These are phyloP conservation scores for Cottus gobio DNA, from an alignment of 2,113 vertebrate genomes.

Conservation along the genomic window DNA sequence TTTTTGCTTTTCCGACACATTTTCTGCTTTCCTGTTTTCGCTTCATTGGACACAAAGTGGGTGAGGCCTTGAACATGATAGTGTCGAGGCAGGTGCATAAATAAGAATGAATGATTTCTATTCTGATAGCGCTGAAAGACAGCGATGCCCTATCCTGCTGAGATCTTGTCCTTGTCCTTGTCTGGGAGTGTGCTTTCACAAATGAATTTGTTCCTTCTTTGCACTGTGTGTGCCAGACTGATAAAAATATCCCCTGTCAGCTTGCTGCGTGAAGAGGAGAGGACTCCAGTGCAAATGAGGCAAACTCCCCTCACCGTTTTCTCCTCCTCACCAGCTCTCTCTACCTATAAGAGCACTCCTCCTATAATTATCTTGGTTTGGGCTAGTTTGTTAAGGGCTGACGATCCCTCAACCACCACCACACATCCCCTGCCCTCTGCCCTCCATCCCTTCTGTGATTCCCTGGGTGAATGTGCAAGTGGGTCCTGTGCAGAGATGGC, in stretches of 20 bases:
- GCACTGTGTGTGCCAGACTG: constrained; percentile 66
- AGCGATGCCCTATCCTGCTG: constrained; percentile 69
- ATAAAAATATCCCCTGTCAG: constrained; percentile 83
- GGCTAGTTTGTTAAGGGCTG: constrained; percentile 57
- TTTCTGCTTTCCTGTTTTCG: constrained; percentile 49
- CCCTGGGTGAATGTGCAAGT: constrained; percentile 26
- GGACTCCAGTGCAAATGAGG: constrained; percentile 74
- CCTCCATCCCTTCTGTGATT: constrained; percentile 42
- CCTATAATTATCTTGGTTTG: constrained; percentile 60
- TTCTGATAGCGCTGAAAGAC: constrained; percentile 65
- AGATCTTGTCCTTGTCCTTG: constrained; percentile 78
- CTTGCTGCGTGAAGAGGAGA: constrained; percentile 56
- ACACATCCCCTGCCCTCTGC: constrained; percentile 9
- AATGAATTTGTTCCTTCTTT: constrained; percentile 75
- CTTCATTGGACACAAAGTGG: constrained; percentile 49
- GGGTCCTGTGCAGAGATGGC: constrained; percentile 40
- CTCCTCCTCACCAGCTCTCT: constrained; percentile 38
- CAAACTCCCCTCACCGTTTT: constrained; percentile 61
- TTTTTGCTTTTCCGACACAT: constrained; percentile 36
- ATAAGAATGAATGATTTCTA: constrained; percentile 70
- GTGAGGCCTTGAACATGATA: constrained; percentile 47
- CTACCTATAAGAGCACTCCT: constrained; percentile 48
- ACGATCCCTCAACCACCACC: constrained; percentile 25
- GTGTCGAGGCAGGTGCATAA: constrained; percentile 52
- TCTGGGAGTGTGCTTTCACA: constrained; percentile 64